Evolutionary conservation across 2,888 invertebrate genomes (phyloP).

Genomic region (Patella pellucida): DNA sequence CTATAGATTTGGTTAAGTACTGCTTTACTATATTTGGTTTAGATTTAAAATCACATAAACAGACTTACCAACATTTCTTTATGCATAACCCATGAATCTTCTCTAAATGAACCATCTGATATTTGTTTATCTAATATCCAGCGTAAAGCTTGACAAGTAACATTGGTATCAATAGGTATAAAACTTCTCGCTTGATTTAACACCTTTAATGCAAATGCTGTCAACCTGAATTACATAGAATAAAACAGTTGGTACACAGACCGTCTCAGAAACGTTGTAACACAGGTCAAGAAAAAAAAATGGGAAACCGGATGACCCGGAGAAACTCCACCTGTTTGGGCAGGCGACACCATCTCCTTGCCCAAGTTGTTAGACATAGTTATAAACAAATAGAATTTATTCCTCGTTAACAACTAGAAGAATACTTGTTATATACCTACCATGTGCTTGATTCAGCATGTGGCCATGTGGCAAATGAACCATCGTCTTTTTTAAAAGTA

Average conservation of each 20-base stretch:
- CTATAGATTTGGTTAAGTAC: too few species aligned
- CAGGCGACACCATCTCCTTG: too few species aligned
- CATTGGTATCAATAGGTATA: slow-evolving; percentile 43
- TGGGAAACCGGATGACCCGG: too few species aligned
- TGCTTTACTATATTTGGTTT: too few species aligned
- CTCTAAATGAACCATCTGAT: slow-evolving; percentile 43
- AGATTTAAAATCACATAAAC: neutral
- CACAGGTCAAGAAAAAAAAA: too few species aligned
- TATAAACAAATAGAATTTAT: too few species aligned
- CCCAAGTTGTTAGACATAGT: too few species aligned
- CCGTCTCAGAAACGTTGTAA: neutral
- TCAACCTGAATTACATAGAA: slow-evolving; percentile 41
- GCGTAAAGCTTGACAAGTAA: slow-evolving; percentile 42
- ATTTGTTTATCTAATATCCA: slow-evolving; percentile 45
- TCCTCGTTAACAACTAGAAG: neutral
- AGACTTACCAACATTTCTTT: slow-evolving; percentile 48
- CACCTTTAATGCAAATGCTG: slow-evolving; percentile 53
- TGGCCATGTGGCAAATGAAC: slow-evolving; percentile 55
- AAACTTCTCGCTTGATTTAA: slow-evolving; percentile 48
- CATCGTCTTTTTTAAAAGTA: slow-evolving; percentile 51
- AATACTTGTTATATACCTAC: slow-evolving; percentile 37
- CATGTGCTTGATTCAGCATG: slow-evolving; percentile 55
- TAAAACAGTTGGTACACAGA: neutral
- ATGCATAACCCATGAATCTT: slow-evolving; percentile 44
- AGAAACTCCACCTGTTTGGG: too few species aligned